phyloP scores from a whole-genome alignment of 1,140 invertebrate species.

The Drosophila pallidifrons region DNA sequence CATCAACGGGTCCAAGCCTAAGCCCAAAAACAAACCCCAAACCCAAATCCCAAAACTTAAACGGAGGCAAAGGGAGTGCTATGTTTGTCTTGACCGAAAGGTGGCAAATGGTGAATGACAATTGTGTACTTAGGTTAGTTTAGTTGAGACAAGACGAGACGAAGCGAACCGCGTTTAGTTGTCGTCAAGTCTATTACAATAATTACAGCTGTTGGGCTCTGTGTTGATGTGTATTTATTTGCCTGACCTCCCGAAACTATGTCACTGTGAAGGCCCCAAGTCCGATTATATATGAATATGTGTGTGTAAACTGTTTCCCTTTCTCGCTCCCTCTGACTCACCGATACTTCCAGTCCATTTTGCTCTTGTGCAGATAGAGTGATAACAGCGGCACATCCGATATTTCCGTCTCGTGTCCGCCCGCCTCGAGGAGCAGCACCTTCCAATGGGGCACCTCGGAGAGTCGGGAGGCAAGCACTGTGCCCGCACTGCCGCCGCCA shows the following conservation, averaged over 20 bases:
- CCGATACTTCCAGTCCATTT: constrained; percentile 96
- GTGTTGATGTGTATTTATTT: constrained; percentile 2
- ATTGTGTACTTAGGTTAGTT: constrained; percentile 39
- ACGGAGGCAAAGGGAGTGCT: constrained; percentile 20
- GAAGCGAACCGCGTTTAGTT: neutral
- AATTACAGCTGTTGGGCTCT: constrained; percentile 3
- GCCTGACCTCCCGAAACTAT: constrained; percentile 28
- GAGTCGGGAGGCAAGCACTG: constrained; percentile 93
- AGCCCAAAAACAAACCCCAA: neutral
- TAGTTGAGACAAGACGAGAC: neutral
- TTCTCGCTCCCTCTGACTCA: constrained; percentile 71
- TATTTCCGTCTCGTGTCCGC: constrained; percentile 93
- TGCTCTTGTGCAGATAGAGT: constrained; percentile 94
- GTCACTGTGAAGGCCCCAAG: constrained; percentile 60
- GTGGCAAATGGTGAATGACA: constrained; percentile 44
- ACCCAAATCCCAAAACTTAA: neutral
- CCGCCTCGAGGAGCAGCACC: constrained; percentile 94
- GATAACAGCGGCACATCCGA: constrained; percentile 93
- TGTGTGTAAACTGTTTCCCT: neutral
- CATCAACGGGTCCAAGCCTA: constrained; percentile 17
- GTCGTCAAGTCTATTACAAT: constrained; percentile 1
- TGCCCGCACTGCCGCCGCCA: constrained; percentile 94
- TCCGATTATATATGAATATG: too few relatives aligned
- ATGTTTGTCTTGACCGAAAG: constrained; percentile 48
- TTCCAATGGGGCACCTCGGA: constrained; percentile 92